phyloP scores from a whole-genome alignment of 2,797 vertebrate species.

The Pseudotriccus pelzelni region DNA sequence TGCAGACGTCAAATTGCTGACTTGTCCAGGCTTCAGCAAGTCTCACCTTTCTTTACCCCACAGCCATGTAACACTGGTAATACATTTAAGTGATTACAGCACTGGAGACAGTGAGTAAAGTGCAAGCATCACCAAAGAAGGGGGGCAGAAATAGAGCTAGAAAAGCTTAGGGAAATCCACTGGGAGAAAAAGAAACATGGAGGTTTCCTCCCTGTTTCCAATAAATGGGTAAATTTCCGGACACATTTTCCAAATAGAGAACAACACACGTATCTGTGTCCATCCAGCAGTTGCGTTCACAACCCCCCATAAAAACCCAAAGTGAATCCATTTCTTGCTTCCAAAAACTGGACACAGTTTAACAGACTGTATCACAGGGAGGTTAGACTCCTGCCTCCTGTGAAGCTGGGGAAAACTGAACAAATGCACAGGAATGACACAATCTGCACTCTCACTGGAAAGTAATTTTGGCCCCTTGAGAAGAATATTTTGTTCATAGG shows the following conservation, averaged over 20 bases:
- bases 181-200: not conserved
- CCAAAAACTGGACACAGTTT: not conserved
- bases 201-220: not conserved
- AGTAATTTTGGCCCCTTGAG: not conserved
- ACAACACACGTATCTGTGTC: not conserved
- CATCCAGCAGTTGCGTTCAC: not conserved
- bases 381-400: not conserved
- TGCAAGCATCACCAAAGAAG: not conserved
- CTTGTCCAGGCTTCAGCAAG: not conserved
- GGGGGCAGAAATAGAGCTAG: not conserved
- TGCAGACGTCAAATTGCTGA: not conserved
- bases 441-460: not conserved
- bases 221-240: rapidly evolving
- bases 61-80: not conserved
- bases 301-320: not conserved
- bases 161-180: not conserved
- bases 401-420: not conserved
- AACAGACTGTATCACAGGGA: not conserved
- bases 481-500: not conserved
- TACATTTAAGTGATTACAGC: not conserved
- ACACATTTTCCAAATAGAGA: not conserved
- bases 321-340: not conserved
- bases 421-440: not conserved
- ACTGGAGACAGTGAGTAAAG: not conserved
- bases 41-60: not conserved